Base-by-base conservation (phyloP, 2,888 invertebrate species). In the Lissocephala sabroskyi region DNA sequence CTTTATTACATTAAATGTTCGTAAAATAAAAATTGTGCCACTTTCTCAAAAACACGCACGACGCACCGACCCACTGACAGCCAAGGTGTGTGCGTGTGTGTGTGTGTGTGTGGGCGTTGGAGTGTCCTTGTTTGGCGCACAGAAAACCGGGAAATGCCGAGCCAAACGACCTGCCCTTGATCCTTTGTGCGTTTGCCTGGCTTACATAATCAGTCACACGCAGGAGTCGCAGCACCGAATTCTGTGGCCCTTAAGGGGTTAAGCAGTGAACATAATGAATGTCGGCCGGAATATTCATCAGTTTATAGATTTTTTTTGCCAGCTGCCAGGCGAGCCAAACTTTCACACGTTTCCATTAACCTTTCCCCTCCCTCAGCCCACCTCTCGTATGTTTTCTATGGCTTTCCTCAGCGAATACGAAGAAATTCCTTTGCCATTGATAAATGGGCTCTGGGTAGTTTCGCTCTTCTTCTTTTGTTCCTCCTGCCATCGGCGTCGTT, bases 131-230 rank as follows among this genome's bases (percentile, higher is more conserved):
- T 35, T 17, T n/a, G n/a, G n/a, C n/a, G n/a, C n/a, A n/a, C n/a
- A n/a, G n/a, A n/a, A n/a, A n/a, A n/a, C n/a, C n/a, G n/a, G n/a
- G n/a, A n/a, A n/a, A n/a, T 74, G 70, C 75, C 73, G 75, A 52
- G 62, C 65, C 45, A 66, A 67, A 78, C 55, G 58, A 55, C 59
- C 61, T n/a, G n/a, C n/a, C n/a, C n/a, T n/a, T n/a, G n/a, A n/a
- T n/a, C n/a, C n/a, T n/a, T n/a, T n/a, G 7, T 23, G 3, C 7
- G 3, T 23, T 23, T 35, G 55, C 54, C 23, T 70, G 57, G 63
- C 67, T 76, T 74, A 79, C 71, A 79, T 67, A 79, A 77, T 79
- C 79, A 79, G 68, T 79, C 79, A 79, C n/a, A n/a, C n/a, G n/a
- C n/a, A n/a, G n/a, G n/a, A n/a, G n/a, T n/a, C n/a, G n/a, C n/a